These are phyloP conservation scores for Petroica traversi DNA, from an alignment of 2,113 vertebrate species.

Conservation along the genomic window DNA sequence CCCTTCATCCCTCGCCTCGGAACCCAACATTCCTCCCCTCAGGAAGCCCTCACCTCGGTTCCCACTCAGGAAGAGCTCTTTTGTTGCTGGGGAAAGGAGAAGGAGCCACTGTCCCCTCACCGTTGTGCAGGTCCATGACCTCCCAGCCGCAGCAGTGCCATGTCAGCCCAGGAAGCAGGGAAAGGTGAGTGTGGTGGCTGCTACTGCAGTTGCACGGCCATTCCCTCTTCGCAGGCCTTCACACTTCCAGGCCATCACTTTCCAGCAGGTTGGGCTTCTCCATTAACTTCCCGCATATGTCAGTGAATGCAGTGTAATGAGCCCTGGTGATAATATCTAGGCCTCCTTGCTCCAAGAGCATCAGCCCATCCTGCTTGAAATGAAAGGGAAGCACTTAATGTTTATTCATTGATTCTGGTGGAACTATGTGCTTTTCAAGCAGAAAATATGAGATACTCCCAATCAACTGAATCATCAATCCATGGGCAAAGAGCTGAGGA, in stretches of 20 bases:
- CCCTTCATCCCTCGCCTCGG: not conserved
- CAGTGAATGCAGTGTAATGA: not conserved
- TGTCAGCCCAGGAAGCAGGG: not conserved
- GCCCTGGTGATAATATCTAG: not conserved
- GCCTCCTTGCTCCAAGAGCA: not conserved
- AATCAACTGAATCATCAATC: conserved; percentile 54
- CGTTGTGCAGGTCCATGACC: not conserved
- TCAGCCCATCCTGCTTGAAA: not conserved
- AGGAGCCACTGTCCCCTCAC: not conserved
- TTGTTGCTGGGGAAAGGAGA: fast-evolving
- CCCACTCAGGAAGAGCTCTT: not conserved
- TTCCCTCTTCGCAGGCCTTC: not conserved
- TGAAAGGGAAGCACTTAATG: conserved; percentile 31
- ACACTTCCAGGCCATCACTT: not conserved
- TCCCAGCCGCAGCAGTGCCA: not conserved
- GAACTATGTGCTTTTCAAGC: conserved; percentile 50
- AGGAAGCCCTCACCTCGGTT: fast-evolving
- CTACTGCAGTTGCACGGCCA: not conserved
- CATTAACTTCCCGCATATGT: not conserved
- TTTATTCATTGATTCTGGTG: conserved; percentile 58
- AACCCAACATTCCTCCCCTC: not conserved
- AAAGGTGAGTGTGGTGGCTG: not conserved
- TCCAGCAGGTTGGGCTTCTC: not conserved
- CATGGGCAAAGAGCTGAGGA: conserved; percentile 19
- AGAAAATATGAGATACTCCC: conserved; percentile 30